Base-by-base conservation (phyloP, 2,113 vertebrate species). In the Formicarius rufipectus region DNA sequence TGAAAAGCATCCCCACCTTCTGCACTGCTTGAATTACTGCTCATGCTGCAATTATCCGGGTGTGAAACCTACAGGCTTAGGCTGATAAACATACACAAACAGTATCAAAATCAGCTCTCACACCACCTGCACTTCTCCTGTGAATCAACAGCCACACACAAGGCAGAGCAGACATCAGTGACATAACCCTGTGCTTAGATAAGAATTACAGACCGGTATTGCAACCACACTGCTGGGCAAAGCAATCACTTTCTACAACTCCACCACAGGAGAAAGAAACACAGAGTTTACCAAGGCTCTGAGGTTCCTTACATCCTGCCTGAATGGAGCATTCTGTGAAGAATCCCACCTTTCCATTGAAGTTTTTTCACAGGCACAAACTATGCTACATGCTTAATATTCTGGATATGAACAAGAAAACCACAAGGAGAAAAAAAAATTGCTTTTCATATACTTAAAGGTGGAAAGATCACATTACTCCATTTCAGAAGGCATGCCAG, bases 341-440 rank as follows among this genome's bases (percentile, higher is more conserved):
- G 39, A 79, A n/a, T 15, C 25, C 16, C 18, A 35, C 14, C 4
- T 35, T 84, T 24, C 50, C 59, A 35, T 12, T 7, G 72, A 4
- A 69, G 27, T 9, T 28, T 56, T 64, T 83, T 62, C 82, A 56
- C 12, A 55, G 11, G 5, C 4, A 7, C 24, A 21, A 64, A 60
- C 44, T 68, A 3, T 0, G 3, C 64, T 53, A 4, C 7, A 45
- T 3, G 7, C 33, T 58, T 49, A 66, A 4, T 25, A 12, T 10
- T n/a, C 53, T 42, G 24, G 25, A 76, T 62, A 22, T 35, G n/a
- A 35, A 33, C 62, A 79, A 76, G 44, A 89, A 90, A 93, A 37
- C 5, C 31, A 45, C 24, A 72, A 64, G 49, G 24, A 92, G n/a
- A n/a, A 39, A 58, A 71, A 78, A 35, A 78, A 35, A 55, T 4